Evolutionary conservation across 2,888 invertebrate species (phyloP), one percentile per base, ranked within the genome.

Genomic region (Priapulus caudatus): DNA sequence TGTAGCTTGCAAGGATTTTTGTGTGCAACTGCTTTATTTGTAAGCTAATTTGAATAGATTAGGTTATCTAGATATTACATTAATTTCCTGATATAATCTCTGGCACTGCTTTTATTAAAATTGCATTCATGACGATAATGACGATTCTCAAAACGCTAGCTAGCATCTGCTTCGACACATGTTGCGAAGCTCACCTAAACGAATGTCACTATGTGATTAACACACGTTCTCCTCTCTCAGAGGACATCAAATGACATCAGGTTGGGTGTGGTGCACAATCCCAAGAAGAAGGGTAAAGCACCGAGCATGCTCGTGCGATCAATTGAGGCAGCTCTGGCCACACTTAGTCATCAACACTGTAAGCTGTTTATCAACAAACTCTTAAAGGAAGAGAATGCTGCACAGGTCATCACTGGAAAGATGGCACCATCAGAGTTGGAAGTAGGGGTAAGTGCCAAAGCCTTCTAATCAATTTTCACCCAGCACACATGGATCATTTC

Each of bases 351-450:
- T 15, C 63, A 64, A 33, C 63, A 68, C 23, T 71, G 73, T 15
- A 72, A 72, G 56, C 69, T 67, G 54, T 70, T 76, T 57, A 66
- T 77, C 45, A 69, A 70, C 10, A 77, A 77, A 56, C 62, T 77
- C 16, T 63, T 74, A 24, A 74, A 74, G 57, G 71, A 74, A 52
- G 73, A 74, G 47, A 73, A 72, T 58, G 70, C 65, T 15, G 61
- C 68, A 2, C 61, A 62, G 24, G 59, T 66, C 22, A 23, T 58
- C 2, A 46, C 54, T 19, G 72, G 73, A 19, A 64, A 59, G 43
- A 71, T 69, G 60, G 66, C 65, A 4, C 58, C 72, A 22, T 62
- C 67, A 3, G 73, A 75, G 53, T 63, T 76, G 43, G 72, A 70
- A 56, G 72, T 75, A 1, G 63, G 70, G 60, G 74, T 71, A 58